Conservation (phyloP, 2,888 invertebrate genomes). For the Cetonia aurata region DNA sequence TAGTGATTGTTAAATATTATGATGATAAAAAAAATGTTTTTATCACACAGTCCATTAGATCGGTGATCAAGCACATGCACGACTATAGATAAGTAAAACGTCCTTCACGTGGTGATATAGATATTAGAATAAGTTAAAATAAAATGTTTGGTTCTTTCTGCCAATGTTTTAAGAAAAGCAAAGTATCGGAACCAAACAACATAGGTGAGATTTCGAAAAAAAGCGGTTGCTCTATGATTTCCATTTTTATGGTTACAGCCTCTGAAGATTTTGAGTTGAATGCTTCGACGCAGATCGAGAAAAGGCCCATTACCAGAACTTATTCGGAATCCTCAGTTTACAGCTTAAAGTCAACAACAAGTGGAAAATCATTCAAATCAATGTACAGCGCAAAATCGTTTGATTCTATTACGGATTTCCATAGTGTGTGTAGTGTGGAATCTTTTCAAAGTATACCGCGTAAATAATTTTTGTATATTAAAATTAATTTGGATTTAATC, state of each 20-base stretch:
- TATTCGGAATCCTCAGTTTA: constrained; percentile 47
- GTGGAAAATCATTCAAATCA: constrained; percentile 48
- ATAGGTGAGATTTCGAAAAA: constrained; percentile 16
- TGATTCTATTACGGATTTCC: constrained; percentile 47
- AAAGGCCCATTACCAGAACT: constrained; percentile 34
- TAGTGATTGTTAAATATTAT: constrained; percentile 17
- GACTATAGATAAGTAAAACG: background rate
- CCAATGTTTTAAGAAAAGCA: constrained; percentile 38
- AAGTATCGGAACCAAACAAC: constrained; percentile 6
- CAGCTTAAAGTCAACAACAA: constrained; percentile 50
- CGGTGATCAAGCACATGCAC: constrained; percentile 33
- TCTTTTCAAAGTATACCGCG: constrained; percentile 45
- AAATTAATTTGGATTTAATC: background rate
- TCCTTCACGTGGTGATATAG: background rate
- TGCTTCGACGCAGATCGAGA: constrained; percentile 2
- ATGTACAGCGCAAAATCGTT: constrained; percentile 49
- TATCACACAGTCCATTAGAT: constrained; percentile 31
- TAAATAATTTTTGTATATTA: constrained; percentile 19
- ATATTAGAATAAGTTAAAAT: constrained; percentile 22
- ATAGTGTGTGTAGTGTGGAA: constrained; percentile 49
- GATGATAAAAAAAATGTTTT: constrained; percentile 23
- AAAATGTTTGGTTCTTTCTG: constrained; percentile 44
- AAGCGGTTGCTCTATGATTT: background rate
- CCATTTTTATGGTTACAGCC: background rate
- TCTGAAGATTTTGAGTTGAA: constrained; percentile 15